Evolutionary conservation across 92 coral and sea anemone species (phyloP).

Genomic region (Porites rus): DNA sequence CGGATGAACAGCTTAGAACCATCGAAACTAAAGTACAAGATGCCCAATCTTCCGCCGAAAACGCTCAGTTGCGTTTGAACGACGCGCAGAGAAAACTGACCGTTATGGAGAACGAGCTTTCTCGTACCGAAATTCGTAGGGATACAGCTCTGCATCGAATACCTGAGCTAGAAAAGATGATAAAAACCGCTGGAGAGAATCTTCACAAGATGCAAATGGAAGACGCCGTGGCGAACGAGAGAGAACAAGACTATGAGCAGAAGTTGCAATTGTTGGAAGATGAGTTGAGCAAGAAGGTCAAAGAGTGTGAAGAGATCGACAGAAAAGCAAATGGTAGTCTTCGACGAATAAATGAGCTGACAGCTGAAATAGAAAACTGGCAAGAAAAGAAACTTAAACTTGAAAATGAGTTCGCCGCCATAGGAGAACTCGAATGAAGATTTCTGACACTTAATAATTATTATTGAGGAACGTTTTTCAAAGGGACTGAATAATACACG

Average conservation of each 20-base stretch:
- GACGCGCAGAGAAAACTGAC: slow-evolving; percentile 72
- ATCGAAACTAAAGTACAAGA: slow-evolving; percentile 53
- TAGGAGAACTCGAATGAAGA: slow-evolving; percentile 13
- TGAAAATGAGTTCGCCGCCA: slow-evolving; percentile 43
- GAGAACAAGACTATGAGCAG: slow-evolving; percentile 65
- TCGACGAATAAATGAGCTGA: slow-evolving; percentile 45
- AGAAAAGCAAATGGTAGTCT: slow-evolving; percentile 17
- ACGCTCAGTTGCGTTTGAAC: slow-evolving; percentile 53
- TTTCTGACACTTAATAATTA: too few species aligned
- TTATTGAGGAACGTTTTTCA: too few species aligned
- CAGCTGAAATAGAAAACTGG: slow-evolving; percentile 41
- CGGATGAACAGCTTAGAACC: slow-evolving; percentile 59
- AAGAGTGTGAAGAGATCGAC: slow-evolving; percentile 53
- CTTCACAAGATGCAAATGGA: slow-evolving; percentile 59
- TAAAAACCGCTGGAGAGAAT: slow-evolving; percentile 62
- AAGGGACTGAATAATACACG: too few species aligned
- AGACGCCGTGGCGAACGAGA: slow-evolving; percentile 66
- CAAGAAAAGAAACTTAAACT: slow-evolving; percentile 40
- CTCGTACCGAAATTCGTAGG: slow-evolving; percentile 46
- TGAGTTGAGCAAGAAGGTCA: slow-evolving; percentile 37
- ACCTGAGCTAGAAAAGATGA: slow-evolving; percentile 44
- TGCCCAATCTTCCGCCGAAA: slow-evolving; percentile 45
- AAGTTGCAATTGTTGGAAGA: slow-evolving; percentile 56
- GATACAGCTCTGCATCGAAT: slow-evolving; percentile 56
- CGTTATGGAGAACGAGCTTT: slow-evolving; percentile 53